These are phyloP conservation scores for Netelia virgata DNA, from an alignment of 2,888 invertebrate species.

Conservation along the genomic window DNA sequence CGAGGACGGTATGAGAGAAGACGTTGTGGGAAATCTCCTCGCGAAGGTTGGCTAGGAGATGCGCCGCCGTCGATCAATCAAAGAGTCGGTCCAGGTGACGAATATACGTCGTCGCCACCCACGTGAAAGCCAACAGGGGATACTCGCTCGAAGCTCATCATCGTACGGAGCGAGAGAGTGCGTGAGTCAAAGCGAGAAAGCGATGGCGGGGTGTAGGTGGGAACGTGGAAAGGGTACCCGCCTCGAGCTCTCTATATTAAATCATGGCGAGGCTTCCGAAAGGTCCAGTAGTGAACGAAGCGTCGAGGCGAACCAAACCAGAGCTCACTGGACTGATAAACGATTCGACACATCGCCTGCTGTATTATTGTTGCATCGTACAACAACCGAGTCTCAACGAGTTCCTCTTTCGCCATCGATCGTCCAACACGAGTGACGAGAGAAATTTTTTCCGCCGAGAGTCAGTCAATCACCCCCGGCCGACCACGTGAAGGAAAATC, in stretches of 20 bases:
- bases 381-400: background rate
- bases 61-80: constrained; percentile 28
- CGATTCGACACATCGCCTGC: background rate
- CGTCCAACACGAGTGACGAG: background rate
- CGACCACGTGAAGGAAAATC: background rate
- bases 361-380: background rate
- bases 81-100: constrained; percentile 57
- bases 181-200: constrained; percentile 44
- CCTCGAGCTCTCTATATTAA: constrained; percentile 81
- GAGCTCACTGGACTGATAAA: constrained; percentile 52
- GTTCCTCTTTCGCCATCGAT: constrained; percentile 12
- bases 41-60: background rate
- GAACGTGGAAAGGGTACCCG: constrained; percentile 65
- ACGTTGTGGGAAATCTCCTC: background rate
- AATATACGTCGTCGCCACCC: constrained; percentile 58
- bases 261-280: constrained; percentile 81
- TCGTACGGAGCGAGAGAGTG: constrained; percentile 2
- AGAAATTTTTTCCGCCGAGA: background rate
- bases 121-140: constrained; percentile 50
- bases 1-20: background rate
- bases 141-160: constrained; percentile 9
- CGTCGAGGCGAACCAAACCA: constrained; percentile 62
- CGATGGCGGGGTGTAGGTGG: constrained; percentile 76
- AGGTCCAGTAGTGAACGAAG: constrained; percentile 73
- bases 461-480: background rate